Conservation (phyloP, 1,140 invertebrate species). For the Holcopasites calliopsidis region DNA sequence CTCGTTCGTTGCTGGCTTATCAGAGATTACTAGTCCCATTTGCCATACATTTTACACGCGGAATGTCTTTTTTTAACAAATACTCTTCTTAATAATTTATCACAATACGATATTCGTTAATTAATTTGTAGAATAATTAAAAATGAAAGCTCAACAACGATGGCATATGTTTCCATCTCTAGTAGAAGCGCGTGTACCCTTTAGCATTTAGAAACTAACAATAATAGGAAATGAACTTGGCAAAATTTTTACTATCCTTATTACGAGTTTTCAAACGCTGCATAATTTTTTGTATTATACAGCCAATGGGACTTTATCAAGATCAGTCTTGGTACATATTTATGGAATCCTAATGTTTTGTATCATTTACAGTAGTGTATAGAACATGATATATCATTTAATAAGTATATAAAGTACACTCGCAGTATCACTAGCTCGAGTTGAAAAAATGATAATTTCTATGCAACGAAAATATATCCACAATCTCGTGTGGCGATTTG, state of each 20-base stretch:
- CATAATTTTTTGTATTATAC: constrained; percentile 29
- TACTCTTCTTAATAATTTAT: constrained; percentile 24
- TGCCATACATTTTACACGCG: constrained; percentile 46
- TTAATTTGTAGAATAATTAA: background rate
- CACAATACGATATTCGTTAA: constrained; percentile 3
- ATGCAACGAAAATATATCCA: constrained; percentile 63
- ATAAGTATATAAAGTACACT: constrained; percentile 59
- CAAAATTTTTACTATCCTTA: no score
- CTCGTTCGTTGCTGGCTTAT: constrained; percentile 49
- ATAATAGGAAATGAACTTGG: no score
- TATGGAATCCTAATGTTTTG: constrained; percentile 61
- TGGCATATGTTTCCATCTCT: background rate
- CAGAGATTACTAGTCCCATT: constrained; percentile 59
- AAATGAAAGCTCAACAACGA: background rate
- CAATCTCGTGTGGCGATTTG: constrained; percentile 36
- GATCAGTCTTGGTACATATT: constrained; percentile 70
- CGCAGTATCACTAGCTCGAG: constrained; percentile 48
- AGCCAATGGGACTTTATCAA: constrained; percentile 65
- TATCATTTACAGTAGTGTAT: constrained; percentile 63
- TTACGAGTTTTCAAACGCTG: constrained; percentile 10
- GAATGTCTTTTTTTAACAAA: constrained; percentile 13
- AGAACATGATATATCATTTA: constrained; percentile 44
- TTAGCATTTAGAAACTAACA: no score
- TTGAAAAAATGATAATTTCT: constrained; percentile 54
- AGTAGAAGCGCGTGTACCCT: no score